Evolutionary conservation across 2,888 invertebrate species (phyloP).

Genomic region (Tribolium freemani): DNA sequence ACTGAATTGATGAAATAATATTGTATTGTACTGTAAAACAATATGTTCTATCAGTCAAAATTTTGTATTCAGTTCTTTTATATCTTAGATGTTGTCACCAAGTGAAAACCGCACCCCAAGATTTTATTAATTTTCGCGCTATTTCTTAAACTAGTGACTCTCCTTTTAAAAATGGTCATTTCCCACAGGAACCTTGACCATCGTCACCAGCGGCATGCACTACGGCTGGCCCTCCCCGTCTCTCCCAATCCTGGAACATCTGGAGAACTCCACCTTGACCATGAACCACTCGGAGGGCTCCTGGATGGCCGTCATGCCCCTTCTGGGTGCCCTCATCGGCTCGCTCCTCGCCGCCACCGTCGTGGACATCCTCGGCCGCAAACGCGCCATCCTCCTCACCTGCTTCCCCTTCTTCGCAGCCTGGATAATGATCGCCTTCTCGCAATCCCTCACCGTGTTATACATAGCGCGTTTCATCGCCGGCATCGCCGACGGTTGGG

Average conservation of each 20-base stretch:
- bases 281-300: conserved; percentile 71
- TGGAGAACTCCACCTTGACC: conserved; percentile 53
- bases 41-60: no score
- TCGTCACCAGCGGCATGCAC: conserved; percentile 65
- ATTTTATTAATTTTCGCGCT: no score
- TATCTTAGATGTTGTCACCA: no score
- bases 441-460: conserved; percentile 71
- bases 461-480: conserved; percentile 71
- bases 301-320: conserved; percentile 77
- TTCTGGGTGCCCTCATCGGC: conserved; percentile 76
- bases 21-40: no score
- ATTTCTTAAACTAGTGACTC: no score
- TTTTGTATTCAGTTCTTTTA: no score
- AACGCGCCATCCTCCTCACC: conserved; percentile 74
- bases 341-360: conserved; percentile 75
- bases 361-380: conserved; percentile 77
- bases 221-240: conserved; percentile 77
- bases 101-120: no score
- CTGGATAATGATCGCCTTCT: conserved; percentile 76
- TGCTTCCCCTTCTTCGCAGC: conserved; percentile 75
- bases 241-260: conserved; percentile 68
- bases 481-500: conserved; percentile 71
- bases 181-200: conserved; percentile 61
- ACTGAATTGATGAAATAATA: no score
- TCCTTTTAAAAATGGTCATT: no score